Conservation (phyloP, 2,113 vertebrate genomes). For the Brachypodius melanocephalos region DNA sequence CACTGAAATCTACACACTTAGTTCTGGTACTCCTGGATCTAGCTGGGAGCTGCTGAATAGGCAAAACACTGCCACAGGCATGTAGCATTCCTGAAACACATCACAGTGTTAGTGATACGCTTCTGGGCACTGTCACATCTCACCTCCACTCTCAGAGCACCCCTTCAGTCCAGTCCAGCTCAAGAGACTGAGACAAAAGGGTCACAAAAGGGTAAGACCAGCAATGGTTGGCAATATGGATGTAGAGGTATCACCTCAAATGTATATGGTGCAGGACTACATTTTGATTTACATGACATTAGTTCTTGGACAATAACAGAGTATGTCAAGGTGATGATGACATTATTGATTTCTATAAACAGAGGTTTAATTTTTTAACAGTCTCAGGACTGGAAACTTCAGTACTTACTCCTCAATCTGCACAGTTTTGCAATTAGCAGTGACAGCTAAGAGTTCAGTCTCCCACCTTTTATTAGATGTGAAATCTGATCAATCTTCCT, state of each 20-base stretch:
- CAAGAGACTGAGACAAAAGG: neutral
- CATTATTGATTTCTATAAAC: neutral
- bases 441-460: neutral
- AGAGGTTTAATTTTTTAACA: neutral
- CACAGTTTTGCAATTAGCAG: neutral
- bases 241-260: neutral
- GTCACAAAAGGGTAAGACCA: neutral
- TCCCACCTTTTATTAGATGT: neutral
- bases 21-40: neutral
- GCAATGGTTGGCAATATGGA: neutral
- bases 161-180: neutral
- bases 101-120: too few species aligned
- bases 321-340: neutral
- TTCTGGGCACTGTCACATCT: neutral
- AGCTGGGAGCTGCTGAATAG: neutral
- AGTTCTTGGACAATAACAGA: neutral
- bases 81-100: neutral
- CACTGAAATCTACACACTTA: neutral
- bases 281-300: neutral
- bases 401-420: neutral
- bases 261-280: fast-evolving
- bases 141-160: neutral
- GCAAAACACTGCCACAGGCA: neutral
- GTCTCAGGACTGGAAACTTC: neutral
- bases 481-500: constrained; percentile 10